Evolutionary conservation across 1,140 invertebrate species (phyloP).

Genomic region (Phthorimaea operculella): DNA sequence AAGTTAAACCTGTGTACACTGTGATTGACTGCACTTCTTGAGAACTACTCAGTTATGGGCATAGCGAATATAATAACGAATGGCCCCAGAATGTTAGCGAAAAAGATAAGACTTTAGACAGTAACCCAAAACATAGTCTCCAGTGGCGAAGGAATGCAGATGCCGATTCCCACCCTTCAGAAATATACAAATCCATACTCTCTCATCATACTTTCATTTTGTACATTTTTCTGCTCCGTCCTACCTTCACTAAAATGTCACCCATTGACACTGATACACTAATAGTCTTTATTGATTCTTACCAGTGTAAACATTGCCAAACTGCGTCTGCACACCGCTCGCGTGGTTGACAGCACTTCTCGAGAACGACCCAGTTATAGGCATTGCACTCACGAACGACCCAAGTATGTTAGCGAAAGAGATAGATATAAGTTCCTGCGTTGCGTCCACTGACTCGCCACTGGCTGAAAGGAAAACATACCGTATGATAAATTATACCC

Average conservation of each 20-base stretch:
- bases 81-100: slow-evolving; percentile 89
- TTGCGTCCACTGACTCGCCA: slow-evolving; percentile 82
- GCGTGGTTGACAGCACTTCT: slow-evolving; percentile 94
- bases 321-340: slow-evolving; percentile 89
- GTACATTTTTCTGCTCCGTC: too few relatives aligned
- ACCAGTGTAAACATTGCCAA: slow-evolving; percentile 90
- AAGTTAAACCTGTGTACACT: too few relatives aligned
- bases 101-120: slow-evolving; percentile 50
- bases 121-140: too few relatives aligned
- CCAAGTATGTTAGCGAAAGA: slow-evolving; percentile 90
- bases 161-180: too few relatives aligned
- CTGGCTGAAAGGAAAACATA: slow-evolving; percentile 64
- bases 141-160: too few relatives aligned
- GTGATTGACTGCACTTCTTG: slow-evolving; percentile 92
- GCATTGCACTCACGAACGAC: slow-evolving; percentile 91
- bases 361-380: slow-evolving; percentile 92
- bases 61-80: slow-evolving; percentile 90
- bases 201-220: too few relatives aligned
- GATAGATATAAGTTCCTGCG: slow-evolving; percentile 85
- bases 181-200: too few relatives aligned
- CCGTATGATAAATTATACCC: too few relatives aligned
- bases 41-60: slow-evolving; percentile 93
- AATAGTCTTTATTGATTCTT: slow-evolving; percentile 15
- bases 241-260: too few relatives aligned
- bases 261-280: neutral